Evolutionary conservation across 2,888 invertebrate species (phyloP).

Genomic region (Limnephilus marmoratus): DNA sequence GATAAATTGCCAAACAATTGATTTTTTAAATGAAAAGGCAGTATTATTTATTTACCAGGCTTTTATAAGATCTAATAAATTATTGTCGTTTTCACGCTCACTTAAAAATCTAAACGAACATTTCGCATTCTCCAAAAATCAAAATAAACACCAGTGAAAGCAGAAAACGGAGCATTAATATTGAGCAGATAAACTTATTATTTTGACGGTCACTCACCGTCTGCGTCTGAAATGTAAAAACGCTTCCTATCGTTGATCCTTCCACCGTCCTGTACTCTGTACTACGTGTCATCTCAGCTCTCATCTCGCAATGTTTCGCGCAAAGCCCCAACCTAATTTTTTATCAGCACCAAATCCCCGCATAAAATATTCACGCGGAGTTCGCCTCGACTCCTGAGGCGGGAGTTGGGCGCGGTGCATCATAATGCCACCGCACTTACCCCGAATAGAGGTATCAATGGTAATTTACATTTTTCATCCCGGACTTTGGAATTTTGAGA

Average conservation of each 20-base stretch:
- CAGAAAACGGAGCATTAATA: neutral
- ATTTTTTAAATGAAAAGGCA: neutral
- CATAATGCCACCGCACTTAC: conserved; percentile 13
- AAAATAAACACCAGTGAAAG: neutral
- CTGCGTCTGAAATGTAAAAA: neutral
- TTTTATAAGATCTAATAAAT: no score
- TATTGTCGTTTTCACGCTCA: neutral
- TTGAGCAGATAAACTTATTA: neutral
- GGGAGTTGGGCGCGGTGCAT: conserved; percentile 28
- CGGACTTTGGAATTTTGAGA: conserved; percentile 27
- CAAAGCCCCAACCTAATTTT: conserved; percentile 40
- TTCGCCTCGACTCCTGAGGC: neutral
- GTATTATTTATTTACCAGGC: no score
- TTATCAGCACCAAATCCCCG: conserved; percentile 35
- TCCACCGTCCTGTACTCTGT: neutral
- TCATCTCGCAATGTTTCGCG: conserved; percentile 28
- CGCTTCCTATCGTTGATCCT: neutral
- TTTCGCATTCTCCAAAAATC: neutral
- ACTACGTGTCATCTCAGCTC: neutral
- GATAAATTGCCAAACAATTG: no score
- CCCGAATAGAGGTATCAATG: conserved; percentile 42
- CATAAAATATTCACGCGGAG: conserved; percentile 37
- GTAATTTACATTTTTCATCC: conserved; percentile 48
- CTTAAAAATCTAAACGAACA: neutral
- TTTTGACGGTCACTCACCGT: neutral